Percentiles rank a stretch among this genome's conserved stretches.
Conservation (phyloP, 1,140 invertebrate genomes). For the Solenopsis fugax region DNA sequence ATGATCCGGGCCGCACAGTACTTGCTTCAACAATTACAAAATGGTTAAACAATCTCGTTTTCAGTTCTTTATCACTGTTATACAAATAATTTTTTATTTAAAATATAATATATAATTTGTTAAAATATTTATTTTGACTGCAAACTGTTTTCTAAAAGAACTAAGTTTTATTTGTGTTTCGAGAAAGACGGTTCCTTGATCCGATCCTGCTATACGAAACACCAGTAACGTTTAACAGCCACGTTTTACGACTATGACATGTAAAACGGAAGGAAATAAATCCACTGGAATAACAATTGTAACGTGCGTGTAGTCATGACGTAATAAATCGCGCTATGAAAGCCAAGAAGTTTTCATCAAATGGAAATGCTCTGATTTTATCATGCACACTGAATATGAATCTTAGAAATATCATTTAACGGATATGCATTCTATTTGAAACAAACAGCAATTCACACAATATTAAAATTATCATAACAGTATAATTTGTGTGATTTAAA, state of each 20-base stretch:
- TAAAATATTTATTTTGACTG: background rate
- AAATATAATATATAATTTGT: background rate
- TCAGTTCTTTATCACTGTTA: background rate
- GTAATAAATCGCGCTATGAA: constrained; percentile 60
- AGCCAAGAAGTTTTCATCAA: constrained; percentile 63
- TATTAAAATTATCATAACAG: constrained; percentile 3
- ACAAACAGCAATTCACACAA: background rate
- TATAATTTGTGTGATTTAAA: background rate
- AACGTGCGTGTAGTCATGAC: constrained; percentile 47
- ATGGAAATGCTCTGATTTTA: constrained; percentile 59
- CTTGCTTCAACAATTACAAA: background rate
- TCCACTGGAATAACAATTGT: constrained; percentile 59
- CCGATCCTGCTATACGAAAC: constrained; percentile 29
- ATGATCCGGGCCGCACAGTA: background rate
- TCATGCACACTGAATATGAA: constrained; percentile 36
- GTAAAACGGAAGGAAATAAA: constrained; percentile 60
- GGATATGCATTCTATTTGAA: background rate
- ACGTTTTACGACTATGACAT: constrained; percentile 56
- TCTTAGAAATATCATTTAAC: constrained; percentile 55
- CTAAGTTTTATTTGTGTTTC: background rate
- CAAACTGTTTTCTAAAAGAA: background rate
- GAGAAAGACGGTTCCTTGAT: constrained; percentile 20
- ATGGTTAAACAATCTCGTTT: background rate
- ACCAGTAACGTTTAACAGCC: constrained; percentile 55
- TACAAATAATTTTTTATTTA: background rate